Evolutionary conservation across 2,797 vertebrate species (phyloP), one percentile per base, ranked within the genome.

Genomic region (Gila robusta): DNA sequence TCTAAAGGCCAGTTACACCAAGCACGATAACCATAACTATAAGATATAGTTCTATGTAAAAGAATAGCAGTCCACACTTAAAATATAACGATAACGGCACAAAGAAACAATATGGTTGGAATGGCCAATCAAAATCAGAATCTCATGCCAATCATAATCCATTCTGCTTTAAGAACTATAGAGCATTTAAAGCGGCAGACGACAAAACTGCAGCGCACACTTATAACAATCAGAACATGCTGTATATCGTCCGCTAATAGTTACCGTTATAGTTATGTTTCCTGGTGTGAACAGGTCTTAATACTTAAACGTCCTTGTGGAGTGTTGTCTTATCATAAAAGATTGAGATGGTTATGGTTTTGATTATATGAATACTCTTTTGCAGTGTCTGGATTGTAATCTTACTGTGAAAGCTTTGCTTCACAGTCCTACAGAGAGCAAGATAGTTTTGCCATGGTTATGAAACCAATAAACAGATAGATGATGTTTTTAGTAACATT

Each of bases 401-500:
- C 39, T 21, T 28, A 41, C 41, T 64, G 84, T 17, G 12, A 71
- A 32, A 32, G 52, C 26, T 35, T 32, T 76, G 14, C 21, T 64
- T 67, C 37, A 59, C 2, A 19, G 12, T 28, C 37, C 23, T 32
- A 71, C 10, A 49, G 12, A 49, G 12, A 84, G 59, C 17, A 23
- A 21, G 11, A 67, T 17, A 8, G 37, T 23, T 83, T 81, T 52
- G 35, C 16, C 19, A 54, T 54, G 52, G 39, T 49, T 67, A 69
- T n/a, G 37, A 52, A n/a, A 74, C 66, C 26, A 72, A 84, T 66
- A 44, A 62, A 88, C 71, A 32, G 77, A 78, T 59, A 54, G n/a
- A 76, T 62, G 21, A 11, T 37, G 71, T 47, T 23, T 71, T 47
- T 67, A 44, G 78, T 87, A 87, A 87, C 82, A 81, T 82, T 86